A percentile compares a stretch with the other conserved stretches of the same genome.
phyloP scores from a whole-genome alignment of 2,888 invertebrate species.

The Corbicula japonica region DNA sequence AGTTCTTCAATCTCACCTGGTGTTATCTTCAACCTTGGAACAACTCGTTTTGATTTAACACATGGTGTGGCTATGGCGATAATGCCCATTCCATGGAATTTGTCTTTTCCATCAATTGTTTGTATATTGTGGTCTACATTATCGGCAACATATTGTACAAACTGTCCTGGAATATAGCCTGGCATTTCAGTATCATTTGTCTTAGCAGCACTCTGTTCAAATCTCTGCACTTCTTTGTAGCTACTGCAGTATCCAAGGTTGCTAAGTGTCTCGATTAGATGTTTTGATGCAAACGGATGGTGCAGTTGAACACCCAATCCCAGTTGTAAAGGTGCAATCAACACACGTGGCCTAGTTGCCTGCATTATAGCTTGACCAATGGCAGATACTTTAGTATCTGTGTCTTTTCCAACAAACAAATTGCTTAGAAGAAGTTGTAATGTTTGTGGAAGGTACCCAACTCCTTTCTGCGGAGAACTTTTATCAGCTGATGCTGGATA shows the following conservation, averaged over 20 bases:
- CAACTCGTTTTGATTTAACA: not conserved
- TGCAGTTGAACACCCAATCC: constrained; percentile 71
- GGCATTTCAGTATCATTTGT: constrained; percentile 4
- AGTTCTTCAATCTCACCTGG: not conserved
- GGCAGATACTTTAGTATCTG: constrained; percentile 50
- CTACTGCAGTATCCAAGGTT: constrained; percentile 66
- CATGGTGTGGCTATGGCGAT: constrained; percentile 29
- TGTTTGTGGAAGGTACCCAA: constrained; percentile 21
- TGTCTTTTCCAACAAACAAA: constrained; percentile 20
- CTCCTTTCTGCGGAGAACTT: constrained; percentile 1
- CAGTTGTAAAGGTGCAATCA: constrained; percentile 68
- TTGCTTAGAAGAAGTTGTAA: not conserved
- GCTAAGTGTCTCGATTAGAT: constrained; percentile 69
- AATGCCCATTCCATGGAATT: constrained; percentile 42
- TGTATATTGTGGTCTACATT: constrained; percentile 43
- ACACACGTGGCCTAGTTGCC: constrained; percentile 57
- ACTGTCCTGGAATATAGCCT: constrained; percentile 9
- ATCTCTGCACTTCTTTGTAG: constrained; percentile 46
- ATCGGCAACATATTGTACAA: constrained; percentile 40
- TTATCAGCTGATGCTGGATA: constrained; percentile 21
- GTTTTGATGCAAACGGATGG: constrained; percentile 67
- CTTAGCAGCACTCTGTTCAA: constrained; percentile 27
- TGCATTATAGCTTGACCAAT: constrained; percentile 72
- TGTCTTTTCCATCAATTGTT: constrained; percentile 28
- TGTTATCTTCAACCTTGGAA: constrained; percentile 1